Percentiles rank a stretch among this genome's conserved stretches.
Conservation (phyloP, 2,113 vertebrate genomes). For the Pseudonaja textilis region DNA sequence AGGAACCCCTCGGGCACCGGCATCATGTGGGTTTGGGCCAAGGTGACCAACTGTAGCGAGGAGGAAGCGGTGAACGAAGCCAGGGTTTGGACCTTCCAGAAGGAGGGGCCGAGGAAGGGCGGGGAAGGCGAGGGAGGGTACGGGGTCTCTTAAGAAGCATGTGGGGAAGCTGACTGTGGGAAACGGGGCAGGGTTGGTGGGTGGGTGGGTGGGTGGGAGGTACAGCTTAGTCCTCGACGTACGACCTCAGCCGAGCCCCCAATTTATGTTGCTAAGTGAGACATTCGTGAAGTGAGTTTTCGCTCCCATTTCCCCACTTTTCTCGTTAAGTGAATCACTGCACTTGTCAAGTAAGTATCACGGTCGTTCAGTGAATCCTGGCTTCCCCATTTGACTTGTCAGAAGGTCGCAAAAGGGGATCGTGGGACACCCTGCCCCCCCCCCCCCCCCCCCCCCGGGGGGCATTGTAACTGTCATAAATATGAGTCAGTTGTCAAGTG, state of each 20-base stretch:
- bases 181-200: not conserved
- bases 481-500: not conserved
- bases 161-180: not conserved
- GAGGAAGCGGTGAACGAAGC: slow-evolving; percentile 39
- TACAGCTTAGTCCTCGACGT: not conserved
- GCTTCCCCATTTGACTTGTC: not conserved
- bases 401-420: too few species aligned
- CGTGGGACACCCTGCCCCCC: too few species aligned
- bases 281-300: not conserved
- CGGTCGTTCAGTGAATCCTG: not conserved
- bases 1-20: slow-evolving; percentile 50
- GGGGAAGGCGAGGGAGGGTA: slow-evolving; percentile 37
- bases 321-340: too few species aligned
- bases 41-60: slow-evolving; percentile 29
- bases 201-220: not conserved
- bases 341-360: not conserved
- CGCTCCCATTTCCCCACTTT: not conserved
- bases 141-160: slow-evolving; percentile 6
- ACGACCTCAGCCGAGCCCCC: not conserved
- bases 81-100: slow-evolving; percentile 56
- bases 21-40: slow-evolving; percentile 61
- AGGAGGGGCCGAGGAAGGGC: slow-evolving; percentile 9
- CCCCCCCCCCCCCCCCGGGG: fast-evolving
- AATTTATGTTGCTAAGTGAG: not conserved
- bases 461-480: not conserved